Evolutionary conservation across 2,113 vertebrate species (phyloP).

Genomic region (Rynchops niger): DNA sequence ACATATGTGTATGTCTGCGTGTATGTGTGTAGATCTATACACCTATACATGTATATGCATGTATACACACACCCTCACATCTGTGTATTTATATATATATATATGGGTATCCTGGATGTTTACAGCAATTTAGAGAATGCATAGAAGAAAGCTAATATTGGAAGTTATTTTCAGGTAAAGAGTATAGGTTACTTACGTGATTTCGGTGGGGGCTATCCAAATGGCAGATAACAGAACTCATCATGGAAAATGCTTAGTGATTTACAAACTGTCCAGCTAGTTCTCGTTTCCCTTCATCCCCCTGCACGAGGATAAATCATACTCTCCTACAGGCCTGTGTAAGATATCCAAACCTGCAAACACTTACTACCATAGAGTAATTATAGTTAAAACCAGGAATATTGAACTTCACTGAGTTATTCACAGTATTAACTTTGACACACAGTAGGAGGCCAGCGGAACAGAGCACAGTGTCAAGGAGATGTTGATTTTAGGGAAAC

Average conservation of each 20-base stretch:
- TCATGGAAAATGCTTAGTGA: not conserved
- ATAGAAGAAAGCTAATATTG: not conserved
- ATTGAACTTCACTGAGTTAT: not conserved
- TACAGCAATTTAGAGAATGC: not conserved
- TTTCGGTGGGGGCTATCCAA: not conserved
- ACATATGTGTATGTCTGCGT: not conserved
- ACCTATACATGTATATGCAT: not conserved
- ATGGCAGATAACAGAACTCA: not conserved
- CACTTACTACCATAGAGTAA: not conserved
- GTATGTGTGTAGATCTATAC: not conserved
- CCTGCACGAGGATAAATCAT: not conserved
- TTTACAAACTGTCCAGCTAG: not conserved
- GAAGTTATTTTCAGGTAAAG: not conserved
- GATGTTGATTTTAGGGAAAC: not conserved
- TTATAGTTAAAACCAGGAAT: not conserved
- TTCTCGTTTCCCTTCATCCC: not conserved
- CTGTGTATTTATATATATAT: not conserved
- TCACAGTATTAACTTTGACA: constrained; percentile 29
- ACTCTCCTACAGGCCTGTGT: not conserved
- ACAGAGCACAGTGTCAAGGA: not conserved
- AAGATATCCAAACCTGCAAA: not conserved
- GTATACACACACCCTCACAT: not conserved
- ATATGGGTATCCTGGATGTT: constrained; percentile 4
- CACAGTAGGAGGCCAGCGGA: not conserved
- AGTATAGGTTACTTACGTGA: not conserved